Conservation (phyloP, 2,797 vertebrate species). For the Anabas testudineus region DNA sequence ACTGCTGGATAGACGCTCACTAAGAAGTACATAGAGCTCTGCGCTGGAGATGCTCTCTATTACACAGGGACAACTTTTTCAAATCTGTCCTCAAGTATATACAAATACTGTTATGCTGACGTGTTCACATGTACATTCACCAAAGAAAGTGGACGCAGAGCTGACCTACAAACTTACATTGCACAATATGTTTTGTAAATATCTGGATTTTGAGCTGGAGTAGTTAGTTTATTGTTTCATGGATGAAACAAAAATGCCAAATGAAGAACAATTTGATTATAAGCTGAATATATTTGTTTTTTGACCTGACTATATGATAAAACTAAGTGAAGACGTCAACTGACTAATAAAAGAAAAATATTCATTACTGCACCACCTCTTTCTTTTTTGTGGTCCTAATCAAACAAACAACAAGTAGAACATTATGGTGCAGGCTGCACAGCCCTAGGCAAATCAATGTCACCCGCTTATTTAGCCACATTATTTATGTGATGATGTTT, state of each 20-base stretch:
- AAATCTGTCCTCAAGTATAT: conserved; percentile 28
- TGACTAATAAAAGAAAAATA: not conserved
- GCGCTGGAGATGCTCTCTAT: conserved; percentile 30
- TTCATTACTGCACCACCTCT: not conserved
- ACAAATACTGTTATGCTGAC: not conserved
- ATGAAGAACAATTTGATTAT: no score
- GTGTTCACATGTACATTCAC: not conserved
- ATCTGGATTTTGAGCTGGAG: not conserved
- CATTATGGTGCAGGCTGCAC: not conserved
- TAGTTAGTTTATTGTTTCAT: not conserved
- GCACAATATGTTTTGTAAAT: not conserved
- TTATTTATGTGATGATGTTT: not conserved
- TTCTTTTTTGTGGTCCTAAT: not conserved
- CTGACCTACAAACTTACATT: not conserved
- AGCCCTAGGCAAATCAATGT: conserved; percentile 5
- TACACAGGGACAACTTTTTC: conserved; percentile 34
- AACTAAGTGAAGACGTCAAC: not conserved
- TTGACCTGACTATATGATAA: not conserved
- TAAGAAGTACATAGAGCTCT: conserved; percentile 31
- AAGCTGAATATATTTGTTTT: not conserved
- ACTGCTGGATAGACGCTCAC: conserved; percentile 52
- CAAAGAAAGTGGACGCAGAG: not conserved
- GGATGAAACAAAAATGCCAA: not conserved
- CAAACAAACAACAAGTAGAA: not conserved
- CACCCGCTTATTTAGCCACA: not conserved